Base-by-base conservation (phyloP, 2,797 vertebrate species). In the Mus caroli region DNA sequence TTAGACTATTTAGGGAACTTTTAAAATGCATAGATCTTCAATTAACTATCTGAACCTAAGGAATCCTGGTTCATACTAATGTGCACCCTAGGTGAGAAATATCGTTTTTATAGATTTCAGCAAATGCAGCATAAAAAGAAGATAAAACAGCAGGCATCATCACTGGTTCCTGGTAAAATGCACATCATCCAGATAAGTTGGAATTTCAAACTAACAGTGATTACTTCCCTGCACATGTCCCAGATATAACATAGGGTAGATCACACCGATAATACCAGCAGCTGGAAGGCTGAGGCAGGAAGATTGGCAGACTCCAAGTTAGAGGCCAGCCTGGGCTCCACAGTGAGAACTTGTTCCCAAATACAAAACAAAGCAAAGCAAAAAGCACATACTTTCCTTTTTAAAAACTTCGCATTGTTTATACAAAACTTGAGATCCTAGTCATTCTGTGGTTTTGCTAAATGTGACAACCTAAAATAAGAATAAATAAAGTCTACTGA, bases 51-150 rank as follows among this genome's bases (percentile, higher is more conserved):
- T 60, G 78, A 90, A 43, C 46, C 54, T 77, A 58, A 54, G 31
- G 46, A 20, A 90, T 95, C 50, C 50, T 92, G 69, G 40, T 19
- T 89, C 54, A 79, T 83, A 85, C 78, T 95, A 83, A 92, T 26
- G 26, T 62, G 40, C 20, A 71, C 56, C 50, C 69, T 22, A 1
- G 77, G 24, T 92, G 24, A 83, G 88, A 92, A 56, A 20, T 46
- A 46, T 0, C 46, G 7, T 75, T 76, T 96, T 69, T 46, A 56
- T 24, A 90, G 75, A 28, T 46, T 54, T 95, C 46, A 78, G 56
- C 90, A 93, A 96, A 87, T 86, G 43, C 50, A 94, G 77, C 56
- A 52, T 73, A 77, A 76, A 94, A 94, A 94, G 79, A 95, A 95
- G 86, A 91, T n/a, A 43, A 75, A 91, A 91, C 34, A 86, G 67